Conservation (phyloP, 2,797 vertebrate species). For the Micropoecilia bifurca region DNA sequence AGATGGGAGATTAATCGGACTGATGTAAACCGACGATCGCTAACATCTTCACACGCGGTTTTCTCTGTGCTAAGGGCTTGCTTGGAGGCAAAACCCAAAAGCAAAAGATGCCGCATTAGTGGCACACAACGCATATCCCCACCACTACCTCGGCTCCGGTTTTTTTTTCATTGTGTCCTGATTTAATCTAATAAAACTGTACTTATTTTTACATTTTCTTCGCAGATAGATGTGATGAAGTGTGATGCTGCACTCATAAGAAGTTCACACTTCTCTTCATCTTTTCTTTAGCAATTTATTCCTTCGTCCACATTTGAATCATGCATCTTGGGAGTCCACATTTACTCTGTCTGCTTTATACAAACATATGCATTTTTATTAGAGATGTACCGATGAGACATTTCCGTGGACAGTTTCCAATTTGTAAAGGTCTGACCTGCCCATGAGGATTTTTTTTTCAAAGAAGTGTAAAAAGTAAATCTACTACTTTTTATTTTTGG, state of each 20-base stretch:
- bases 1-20: constrained; percentile 55
- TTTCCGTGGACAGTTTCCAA: neutral
- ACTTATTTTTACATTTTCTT: constrained; percentile 14
- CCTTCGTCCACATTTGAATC: constrained; percentile 37
- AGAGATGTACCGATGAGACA: neutral
- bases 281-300: constrained; percentile 46
- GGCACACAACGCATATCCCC: constrained; percentile 34
- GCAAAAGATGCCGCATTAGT: constrained; percentile 40
- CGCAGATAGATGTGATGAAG: constrained; percentile 32
- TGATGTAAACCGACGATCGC: constrained; percentile 45
- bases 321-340: constrained; percentile 45
- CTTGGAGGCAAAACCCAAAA: constrained; percentile 66
- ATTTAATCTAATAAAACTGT: constrained; percentile 28
- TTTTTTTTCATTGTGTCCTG: constrained; percentile 3
- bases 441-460: neutral
- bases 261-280: constrained; percentile 58
- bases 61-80: constrained; percentile 60
- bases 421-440: neutral
- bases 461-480: neutral
- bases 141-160: constrained; percentile 20
- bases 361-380: neutral
- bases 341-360: constrained; percentile 26
- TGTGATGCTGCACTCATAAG: constrained; percentile 41
- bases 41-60: constrained; percentile 55
- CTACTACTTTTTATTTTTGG: neutral